These are phyloP conservation scores for Malacoraja senta DNA, from an alignment of 2,797 vertebrate genomes.

Conservation along the genomic window DNA sequence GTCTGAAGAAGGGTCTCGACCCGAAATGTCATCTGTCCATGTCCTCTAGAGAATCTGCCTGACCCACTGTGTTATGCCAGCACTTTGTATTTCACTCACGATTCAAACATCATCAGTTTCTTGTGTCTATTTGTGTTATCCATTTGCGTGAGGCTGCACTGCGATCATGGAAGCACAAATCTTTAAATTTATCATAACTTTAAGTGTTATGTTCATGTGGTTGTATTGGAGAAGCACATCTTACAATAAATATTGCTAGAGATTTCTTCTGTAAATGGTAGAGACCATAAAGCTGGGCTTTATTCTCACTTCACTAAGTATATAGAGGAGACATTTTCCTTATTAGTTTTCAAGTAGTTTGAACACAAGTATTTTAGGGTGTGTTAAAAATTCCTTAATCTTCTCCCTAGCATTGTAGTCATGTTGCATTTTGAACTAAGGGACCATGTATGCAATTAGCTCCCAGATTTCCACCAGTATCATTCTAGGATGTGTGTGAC, in stretches of 20 bases:
- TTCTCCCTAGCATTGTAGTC: not conserved
- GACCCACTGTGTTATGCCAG: too few relatives aligned
- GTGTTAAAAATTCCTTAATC: not conserved
- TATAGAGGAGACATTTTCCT: not conserved
- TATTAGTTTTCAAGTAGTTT: not conserved
- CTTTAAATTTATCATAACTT: not conserved
- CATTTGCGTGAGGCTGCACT: not conserved
- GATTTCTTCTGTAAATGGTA: not conserved
- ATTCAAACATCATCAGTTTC: too few relatives aligned
- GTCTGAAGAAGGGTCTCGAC: too few relatives aligned
- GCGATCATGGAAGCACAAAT: not conserved
- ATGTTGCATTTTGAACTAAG: not conserved
- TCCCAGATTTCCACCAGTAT: not conserved
- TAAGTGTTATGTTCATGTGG: not conserved
- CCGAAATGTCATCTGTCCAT: too few relatives aligned
- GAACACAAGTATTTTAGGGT: not conserved
- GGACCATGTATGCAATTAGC: not conserved
- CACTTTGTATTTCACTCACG: too few relatives aligned
- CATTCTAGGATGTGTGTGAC: not conserved
- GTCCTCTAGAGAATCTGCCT: too few relatives aligned
- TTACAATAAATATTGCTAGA: not conserved
- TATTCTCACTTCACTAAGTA: not conserved
- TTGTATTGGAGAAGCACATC: not conserved
- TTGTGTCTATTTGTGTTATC: too few relatives aligned
- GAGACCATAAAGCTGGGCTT: not conserved